A percentile compares a stretch with the other conserved stretches of the same genome.
Conservation (phyloP, 2,113 vertebrate genomes). For the Athene noctua region DNA sequence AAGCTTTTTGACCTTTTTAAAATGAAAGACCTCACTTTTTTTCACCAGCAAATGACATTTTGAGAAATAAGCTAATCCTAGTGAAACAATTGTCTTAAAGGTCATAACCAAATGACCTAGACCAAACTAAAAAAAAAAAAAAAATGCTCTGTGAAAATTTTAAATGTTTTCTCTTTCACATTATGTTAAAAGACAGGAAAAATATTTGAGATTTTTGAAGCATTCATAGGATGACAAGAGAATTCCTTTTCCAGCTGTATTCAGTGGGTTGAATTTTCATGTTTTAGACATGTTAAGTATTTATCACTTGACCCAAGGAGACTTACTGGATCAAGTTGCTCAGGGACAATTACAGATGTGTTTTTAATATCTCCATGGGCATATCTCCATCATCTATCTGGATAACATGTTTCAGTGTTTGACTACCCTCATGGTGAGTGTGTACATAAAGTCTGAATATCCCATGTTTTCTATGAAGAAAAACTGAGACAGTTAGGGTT, state of each 20-base stretch:
- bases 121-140: conserved; percentile 21
- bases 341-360: neutral
- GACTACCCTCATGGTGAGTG: neutral
- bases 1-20: conserved; percentile 67
- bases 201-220: neutral
- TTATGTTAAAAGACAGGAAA: neutral
- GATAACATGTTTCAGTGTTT: neutral
- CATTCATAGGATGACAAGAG: neutral
- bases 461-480: neutral
- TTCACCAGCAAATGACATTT: conserved; percentile 61
- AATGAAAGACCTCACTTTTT: conserved; percentile 59
- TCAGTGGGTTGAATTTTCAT: neutral
- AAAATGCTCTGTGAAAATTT: neutral
- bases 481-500: neutral
- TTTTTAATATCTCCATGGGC: neutral
- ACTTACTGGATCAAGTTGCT: neutral
- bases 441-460: neutral
- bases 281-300: neutral
- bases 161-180: neutral
- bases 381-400: neutral
- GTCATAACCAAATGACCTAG: conserved; percentile 56
- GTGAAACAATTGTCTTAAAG: conserved; percentile 65
- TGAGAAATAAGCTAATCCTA: conserved; percentile 56
- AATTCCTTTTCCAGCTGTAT: neutral
- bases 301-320: neutral